Percentiles rank a stretch among this genome's conserved stretches.
Evolutionary conservation across 2,888 invertebrate species (phyloP).

Genomic region (Arrhopalites spinosus): DNA sequence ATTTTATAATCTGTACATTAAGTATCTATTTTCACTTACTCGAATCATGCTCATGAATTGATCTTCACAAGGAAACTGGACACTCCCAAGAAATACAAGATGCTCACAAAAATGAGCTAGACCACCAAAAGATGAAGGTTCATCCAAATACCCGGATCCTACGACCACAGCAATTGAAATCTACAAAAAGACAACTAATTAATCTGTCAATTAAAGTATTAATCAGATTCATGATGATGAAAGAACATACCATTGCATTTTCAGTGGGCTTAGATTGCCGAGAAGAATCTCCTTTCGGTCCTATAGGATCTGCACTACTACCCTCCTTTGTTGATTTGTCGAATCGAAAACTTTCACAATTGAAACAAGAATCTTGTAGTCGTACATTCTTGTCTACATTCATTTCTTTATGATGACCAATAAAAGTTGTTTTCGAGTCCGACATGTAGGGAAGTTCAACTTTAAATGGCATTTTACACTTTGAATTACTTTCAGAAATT

Average conservation of each 20-base stretch:
- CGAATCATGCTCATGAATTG: conserved; percentile 20
- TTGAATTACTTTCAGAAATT: conserved; percentile 13
- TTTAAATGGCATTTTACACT: background rate
- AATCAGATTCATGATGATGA: too few species aligned
- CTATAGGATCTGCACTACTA: too few species aligned
- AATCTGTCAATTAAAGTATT: too few species aligned
- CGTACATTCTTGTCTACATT: background rate
- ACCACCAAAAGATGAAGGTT: conserved; percentile 27
- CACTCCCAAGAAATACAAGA: conserved; percentile 30
- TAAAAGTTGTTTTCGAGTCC: conserved; percentile 13
- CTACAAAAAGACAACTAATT: too few species aligned
- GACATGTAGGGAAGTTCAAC: conserved; percentile 29
- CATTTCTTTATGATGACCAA: background rate
- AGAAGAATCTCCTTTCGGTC: too few species aligned
- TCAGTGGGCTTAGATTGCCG: too few species aligned
- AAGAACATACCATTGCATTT: too few species aligned
- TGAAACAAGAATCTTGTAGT: background rate
- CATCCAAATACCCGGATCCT: conserved; percentile 31
- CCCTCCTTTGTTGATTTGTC: background rate
- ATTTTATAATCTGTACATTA: too few species aligned
- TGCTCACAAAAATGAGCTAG: conserved; percentile 37
- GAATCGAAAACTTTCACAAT: background rate
- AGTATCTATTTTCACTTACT: background rate
- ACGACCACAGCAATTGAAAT: conserved; percentile 26
- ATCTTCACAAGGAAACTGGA: conserved; percentile 3